These are phyloP conservation scores for Dendrocincla fuliginosa DNA, from an alignment of 2,797 vertebrate genomes.

Conservation along the genomic window DNA sequence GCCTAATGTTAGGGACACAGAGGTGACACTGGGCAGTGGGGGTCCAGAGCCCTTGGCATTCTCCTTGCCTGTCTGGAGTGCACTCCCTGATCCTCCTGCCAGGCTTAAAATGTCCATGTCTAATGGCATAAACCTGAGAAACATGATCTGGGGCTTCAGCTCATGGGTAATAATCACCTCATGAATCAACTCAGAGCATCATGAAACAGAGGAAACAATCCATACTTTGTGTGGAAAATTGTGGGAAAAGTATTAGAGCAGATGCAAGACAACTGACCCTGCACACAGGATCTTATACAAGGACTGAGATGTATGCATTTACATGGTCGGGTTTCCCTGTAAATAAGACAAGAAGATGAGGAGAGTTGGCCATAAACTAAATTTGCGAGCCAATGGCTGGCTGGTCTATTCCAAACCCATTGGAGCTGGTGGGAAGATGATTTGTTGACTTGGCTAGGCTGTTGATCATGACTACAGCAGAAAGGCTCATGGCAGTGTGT, in stretches of 20 bases:
- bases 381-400: accelerated
- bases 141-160: background rate
- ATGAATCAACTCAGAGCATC: background rate
- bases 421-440: background rate
- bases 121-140: background rate
- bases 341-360: background rate
- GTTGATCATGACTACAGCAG: background rate
- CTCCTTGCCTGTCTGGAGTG: background rate
- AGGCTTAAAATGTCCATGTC: background rate
- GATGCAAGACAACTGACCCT: background rate
- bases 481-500: background rate
- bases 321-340: background rate
- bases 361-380: background rate
- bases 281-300: accelerated
- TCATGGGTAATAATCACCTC: background rate
- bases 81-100: accelerated
- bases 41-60: background rate
- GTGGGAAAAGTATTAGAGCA: background rate
- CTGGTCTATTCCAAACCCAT: background rate
- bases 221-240: background rate
- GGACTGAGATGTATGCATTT: background rate
- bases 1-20: background rate
- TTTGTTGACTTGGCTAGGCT: background rate
- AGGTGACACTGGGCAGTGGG: background rate
- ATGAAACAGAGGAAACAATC: background rate